Conservation (phyloP, 2,113 vertebrate species). For the Grallaria varia region DNA sequence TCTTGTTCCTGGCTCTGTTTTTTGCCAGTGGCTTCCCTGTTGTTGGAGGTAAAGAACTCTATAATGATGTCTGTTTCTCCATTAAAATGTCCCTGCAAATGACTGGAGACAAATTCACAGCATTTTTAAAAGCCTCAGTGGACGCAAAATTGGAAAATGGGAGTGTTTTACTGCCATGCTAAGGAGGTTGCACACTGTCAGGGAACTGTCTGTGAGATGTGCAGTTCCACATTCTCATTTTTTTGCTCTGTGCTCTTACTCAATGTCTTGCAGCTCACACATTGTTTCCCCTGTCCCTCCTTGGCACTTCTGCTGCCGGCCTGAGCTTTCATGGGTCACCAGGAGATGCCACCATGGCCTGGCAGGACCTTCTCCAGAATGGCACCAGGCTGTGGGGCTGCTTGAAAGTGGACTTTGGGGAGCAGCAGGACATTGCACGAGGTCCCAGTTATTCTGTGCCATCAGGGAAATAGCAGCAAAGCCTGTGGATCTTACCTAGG, state of each 20-base stretch:
- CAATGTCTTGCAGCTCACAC: background rate
- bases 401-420: background rate
- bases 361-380: background rate
- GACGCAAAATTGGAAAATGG: background rate
- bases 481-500: background rate
- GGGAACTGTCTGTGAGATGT: background rate
- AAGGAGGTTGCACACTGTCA: background rate
- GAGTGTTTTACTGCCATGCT: background rate
- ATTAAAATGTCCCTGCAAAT: conserved; percentile 49
- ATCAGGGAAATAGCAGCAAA: background rate
- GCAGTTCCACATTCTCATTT: background rate
- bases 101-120: conserved; percentile 36
- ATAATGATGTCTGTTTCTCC: conserved; percentile 17
- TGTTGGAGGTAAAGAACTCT: conserved; percentile 30
- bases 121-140: conserved; percentile 13
- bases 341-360: background rate
- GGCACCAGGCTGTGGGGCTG: background rate
- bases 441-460: background rate
- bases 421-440: background rate
- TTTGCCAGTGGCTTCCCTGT: conserved; percentile 20
- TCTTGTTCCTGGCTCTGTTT: conserved; percentile 25
- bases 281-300: background rate
- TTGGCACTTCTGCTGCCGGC: background rate
- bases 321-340: background rate
- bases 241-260: background rate